Conservation (phyloP, 2,113 vertebrate genomes). For the crab-eating macaque (Macaca fascicularis) region DNA sequence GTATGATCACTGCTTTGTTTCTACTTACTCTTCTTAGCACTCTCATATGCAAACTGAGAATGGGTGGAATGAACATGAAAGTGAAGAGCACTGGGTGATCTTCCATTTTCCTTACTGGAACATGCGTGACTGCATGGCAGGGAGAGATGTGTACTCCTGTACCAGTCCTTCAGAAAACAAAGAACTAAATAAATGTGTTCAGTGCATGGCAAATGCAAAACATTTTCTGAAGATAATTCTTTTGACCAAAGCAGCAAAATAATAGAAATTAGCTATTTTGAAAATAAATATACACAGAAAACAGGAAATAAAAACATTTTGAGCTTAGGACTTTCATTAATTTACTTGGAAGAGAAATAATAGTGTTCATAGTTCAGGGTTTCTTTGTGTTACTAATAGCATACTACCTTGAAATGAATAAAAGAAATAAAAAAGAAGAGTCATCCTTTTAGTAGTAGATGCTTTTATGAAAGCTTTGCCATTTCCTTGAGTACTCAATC, state of each 20-base stretch:
- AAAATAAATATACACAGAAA: neutral
- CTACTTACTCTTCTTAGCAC: neutral
- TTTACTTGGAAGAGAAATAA: constrained; percentile 29
- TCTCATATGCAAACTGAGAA: neutral
- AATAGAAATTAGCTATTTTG: constrained; percentile 13
- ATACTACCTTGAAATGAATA: neutral
- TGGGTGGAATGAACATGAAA: constrained; percentile 35
- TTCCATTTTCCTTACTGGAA: neutral
- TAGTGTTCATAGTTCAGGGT: neutral
- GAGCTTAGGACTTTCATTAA: constrained; percentile 20
- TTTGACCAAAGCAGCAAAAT: constrained; percentile 40
- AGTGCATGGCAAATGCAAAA: neutral
- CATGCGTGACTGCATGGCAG: neutral
- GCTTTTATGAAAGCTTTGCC: neutral
- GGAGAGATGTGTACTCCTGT: neutral
- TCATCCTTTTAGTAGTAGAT: neutral
- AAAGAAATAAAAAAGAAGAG: constrained; percentile 12
- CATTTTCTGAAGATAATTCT: constrained; percentile 25
- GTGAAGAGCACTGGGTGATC: neutral
- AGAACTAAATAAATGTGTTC: constrained; percentile 5
- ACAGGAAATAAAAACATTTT: constrained; percentile 42
- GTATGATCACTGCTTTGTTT: neutral
- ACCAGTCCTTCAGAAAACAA: neutral
- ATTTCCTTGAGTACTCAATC: neutral
- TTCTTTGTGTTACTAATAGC: constrained; percentile 6